A percentile compares a stretch with the other conserved stretches of the same genome.
phyloP scores from a whole-genome alignment of 2,888 invertebrate genomes.

The Pollenia angustigena region DNA sequence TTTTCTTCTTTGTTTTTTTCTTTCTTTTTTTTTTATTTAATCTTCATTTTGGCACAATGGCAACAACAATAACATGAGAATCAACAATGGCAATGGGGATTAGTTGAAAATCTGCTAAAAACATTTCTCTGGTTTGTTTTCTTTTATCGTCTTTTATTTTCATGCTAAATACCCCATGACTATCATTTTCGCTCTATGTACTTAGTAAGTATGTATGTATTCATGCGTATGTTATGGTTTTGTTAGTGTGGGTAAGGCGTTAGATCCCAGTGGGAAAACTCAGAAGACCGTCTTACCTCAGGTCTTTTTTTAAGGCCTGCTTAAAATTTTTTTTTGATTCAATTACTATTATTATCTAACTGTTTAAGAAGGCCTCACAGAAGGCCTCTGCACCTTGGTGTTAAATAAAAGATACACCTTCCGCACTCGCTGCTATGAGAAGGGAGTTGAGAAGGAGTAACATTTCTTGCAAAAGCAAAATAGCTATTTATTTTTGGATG shows the following conservation, averaged over 20 bases:
- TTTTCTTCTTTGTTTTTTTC: not conserved
- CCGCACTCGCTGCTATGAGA: too few relatives aligned
- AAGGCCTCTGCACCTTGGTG: too few relatives aligned
- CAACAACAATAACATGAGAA: slow-evolving; percentile 29
- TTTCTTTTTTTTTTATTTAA: slow-evolving; percentile 2
- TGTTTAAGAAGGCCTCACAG: too few relatives aligned
- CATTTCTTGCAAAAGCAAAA: too few relatives aligned
- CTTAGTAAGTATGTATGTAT: not conserved
- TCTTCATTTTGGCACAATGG: slow-evolving; percentile 21
- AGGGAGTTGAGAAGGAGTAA: too few relatives aligned
- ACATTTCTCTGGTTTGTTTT: slow-evolving; percentile 55
- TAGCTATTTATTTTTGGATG: too few relatives aligned
- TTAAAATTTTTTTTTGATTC: too few relatives aligned
- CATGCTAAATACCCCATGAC: slow-evolving; percentile 38
- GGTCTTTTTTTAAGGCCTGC: too few relatives aligned
- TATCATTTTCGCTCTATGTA: not conserved
- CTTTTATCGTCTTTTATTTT: slow-evolving; percentile 49
- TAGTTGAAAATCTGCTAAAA: slow-evolving; percentile 53
- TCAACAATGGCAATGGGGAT: slow-evolving; percentile 46
- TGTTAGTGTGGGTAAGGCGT: not conserved
- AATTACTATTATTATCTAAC: too few relatives aligned
- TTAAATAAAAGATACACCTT: too few relatives aligned
- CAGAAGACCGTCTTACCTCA: too few relatives aligned
- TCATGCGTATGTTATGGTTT: not conserved
- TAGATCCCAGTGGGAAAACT: too few relatives aligned